Evolutionary conservation across 2,113 vertebrate genomes (phyloP).

Genomic region (Chiloscyllium plagiosum): DNA sequence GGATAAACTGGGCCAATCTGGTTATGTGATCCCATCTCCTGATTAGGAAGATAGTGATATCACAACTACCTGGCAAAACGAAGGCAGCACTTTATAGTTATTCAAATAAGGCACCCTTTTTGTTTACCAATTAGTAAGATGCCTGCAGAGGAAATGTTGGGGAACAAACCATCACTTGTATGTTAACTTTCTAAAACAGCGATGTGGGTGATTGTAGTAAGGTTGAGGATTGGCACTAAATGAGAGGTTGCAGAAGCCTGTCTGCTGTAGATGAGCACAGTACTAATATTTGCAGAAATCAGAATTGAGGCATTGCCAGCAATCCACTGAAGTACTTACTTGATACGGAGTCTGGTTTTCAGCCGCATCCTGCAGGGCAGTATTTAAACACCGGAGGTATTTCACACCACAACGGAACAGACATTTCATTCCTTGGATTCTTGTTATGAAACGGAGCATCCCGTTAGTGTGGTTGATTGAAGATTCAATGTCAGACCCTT

Average conservation of each 20-base stretch:
- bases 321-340: conserved; percentile 24
- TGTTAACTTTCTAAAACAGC: neutral
- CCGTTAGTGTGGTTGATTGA: neutral
- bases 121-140: neutral
- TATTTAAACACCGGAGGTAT: conserved; percentile 34
- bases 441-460: conserved; percentile 8
- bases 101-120: neutral
- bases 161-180: neutral
- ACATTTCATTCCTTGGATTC: conserved; percentile 13
- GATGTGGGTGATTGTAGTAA: neutral
- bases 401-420: conserved; percentile 27
- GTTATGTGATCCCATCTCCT: neutral
- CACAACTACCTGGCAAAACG: neutral
- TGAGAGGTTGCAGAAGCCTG: neutral
- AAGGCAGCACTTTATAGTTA: neutral
- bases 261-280: neutral
- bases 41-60: neutral
- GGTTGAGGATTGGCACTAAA: conserved; percentile 15
- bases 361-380: conserved; percentile 28
- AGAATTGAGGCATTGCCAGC: neutral
- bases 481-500: conserved; percentile 11
- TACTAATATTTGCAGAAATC: conserved; percentile 12
- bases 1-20: neutral
- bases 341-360: conserved; percentile 13
- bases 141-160: neutral